Evolutionary conservation across 30 jellyfish, hydroid and myxozoan species (phyloP), one percentile per base, ranked within the genome.

Genomic region (Pseudorhiza aurosa): DNA sequence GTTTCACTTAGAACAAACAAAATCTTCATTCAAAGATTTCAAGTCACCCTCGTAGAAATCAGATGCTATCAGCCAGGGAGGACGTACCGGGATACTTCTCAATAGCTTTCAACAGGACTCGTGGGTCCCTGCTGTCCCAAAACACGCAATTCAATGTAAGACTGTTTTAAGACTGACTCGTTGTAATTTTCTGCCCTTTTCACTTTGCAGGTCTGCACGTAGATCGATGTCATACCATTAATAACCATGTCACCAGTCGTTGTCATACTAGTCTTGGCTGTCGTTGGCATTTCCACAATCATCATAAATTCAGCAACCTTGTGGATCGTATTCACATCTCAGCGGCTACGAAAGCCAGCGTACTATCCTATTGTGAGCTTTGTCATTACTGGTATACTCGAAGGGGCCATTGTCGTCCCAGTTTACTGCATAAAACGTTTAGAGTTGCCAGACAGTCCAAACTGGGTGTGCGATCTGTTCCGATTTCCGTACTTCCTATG

Each of bases 401-500:
- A 80, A 50, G 91, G 91, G 4, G n/a, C 33, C 6, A 11, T 80
- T 15, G 91, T 64, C 7, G 67, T 47, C 8, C 91, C 91, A 3
- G 83, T 82, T 1, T 80, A 80, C 29, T 39, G 68, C 56, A 46
- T 49, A 8, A 80, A 80, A 40, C 77, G 83, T 17, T n/a, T 64
- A 9, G 78, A 46, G 0, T 17, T 59, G 46, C 14, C 75, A 27
- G 45, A 21, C 70, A 21, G 50, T 0, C 83, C 83, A 27, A 72
- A 62, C 14, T 80, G 91, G 91, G 26, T 50, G 1, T 80, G 91
- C 55, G 91, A 80, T 65, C 22, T 67, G 29, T 80, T 65, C 36
- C 63, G 91, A 31, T 80, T 80, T 32, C 84, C 83, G 0, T 80
- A 80, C 55, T 63, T 80, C 77, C 58, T 80, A 8, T 80, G 91